Evolutionary conservation across 2,888 invertebrate genomes (phyloP).

Genomic region (Piscicola geometra): DNA sequence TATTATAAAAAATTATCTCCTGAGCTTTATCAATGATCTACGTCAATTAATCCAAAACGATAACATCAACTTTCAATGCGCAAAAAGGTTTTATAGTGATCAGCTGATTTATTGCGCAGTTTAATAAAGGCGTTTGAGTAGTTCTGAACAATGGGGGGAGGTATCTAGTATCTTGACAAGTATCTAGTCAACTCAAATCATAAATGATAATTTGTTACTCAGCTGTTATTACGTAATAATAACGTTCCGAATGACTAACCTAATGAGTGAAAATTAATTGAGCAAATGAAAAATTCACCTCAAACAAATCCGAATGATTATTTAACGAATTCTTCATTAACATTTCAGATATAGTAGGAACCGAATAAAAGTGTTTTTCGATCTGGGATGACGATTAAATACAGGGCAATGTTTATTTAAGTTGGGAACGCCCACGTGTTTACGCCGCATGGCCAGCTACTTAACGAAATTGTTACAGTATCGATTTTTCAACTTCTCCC

Average conservation of each 20-base stretch:
- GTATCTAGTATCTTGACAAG: background rate
- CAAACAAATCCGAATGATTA: no score
- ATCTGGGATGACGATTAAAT: no score
- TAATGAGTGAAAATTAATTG: no score
- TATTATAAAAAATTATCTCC: no score
- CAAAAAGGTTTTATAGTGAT: conserved; percentile 6
- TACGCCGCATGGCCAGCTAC: background rate
- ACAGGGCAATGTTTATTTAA: background rate
- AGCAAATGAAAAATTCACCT: no score
- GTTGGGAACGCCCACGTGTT: conserved; percentile 2
- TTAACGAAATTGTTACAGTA: no score
- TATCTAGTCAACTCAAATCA: background rate
- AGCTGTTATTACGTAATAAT: background rate
- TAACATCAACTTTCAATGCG: background rate
- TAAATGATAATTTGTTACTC: background rate
- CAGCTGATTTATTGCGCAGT: conserved; percentile 16
- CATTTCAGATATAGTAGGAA: background rate
- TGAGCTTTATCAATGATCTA: no score
- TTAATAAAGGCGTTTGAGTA: background rate
- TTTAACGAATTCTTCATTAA: background rate
- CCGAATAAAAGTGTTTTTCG: background rate
- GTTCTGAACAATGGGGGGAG: background rate
- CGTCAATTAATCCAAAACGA: no score
- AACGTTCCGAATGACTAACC: no score
- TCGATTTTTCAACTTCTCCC: no score